Conservation (phyloP, 2,888 invertebrate species). For the Druceiella hillmani region DNA sequence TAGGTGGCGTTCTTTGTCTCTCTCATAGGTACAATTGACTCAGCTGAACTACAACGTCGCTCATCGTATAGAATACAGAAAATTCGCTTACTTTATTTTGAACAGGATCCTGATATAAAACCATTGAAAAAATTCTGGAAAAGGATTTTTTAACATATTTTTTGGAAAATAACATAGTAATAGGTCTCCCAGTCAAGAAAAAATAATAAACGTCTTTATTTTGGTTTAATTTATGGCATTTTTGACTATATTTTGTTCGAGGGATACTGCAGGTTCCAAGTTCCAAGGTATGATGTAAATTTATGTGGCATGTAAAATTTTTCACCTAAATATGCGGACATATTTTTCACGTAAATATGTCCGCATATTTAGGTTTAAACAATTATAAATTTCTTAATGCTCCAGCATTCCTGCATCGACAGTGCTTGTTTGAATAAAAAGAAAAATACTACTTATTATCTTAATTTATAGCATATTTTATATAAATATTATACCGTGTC, state of each 20-base stretch:
- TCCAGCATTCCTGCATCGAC: too few species aligned
- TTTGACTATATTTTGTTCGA: slow-evolving; percentile 5
- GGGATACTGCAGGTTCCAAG: slow-evolving; percentile 8
- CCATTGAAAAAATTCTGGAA: slow-evolving; percentile 3
- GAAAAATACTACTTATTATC: too few species aligned
- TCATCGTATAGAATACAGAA: slow-evolving; percentile 5
- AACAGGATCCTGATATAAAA: slow-evolving; percentile 8
- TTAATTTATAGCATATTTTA: too few species aligned
- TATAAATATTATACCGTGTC: too few species aligned
- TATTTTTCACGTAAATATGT: too few species aligned
- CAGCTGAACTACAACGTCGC: slow-evolving; percentile 2
- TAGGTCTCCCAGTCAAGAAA: slow-evolving; percentile 2
- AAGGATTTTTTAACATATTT: slow-evolving; percentile 5
- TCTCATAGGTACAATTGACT: slow-evolving; percentile 8
- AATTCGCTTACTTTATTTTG: slow-evolving; percentile 2
- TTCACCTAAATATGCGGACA: too few species aligned
- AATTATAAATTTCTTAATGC: too few species aligned
- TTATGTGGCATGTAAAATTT: too few species aligned
- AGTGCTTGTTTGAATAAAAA: too few species aligned
- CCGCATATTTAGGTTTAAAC: too few species aligned
- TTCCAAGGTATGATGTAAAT: too few species aligned
- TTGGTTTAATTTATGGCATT: slow-evolving; percentile 6
- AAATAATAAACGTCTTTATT: slow-evolving; percentile 7
- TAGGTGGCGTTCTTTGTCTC: slow-evolving; percentile 4
- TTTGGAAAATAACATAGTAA: slow-evolving; percentile 3